Base-by-base conservation (phyloP, 2,888 invertebrate genomes). In the Coleophora flavipennella region DNA sequence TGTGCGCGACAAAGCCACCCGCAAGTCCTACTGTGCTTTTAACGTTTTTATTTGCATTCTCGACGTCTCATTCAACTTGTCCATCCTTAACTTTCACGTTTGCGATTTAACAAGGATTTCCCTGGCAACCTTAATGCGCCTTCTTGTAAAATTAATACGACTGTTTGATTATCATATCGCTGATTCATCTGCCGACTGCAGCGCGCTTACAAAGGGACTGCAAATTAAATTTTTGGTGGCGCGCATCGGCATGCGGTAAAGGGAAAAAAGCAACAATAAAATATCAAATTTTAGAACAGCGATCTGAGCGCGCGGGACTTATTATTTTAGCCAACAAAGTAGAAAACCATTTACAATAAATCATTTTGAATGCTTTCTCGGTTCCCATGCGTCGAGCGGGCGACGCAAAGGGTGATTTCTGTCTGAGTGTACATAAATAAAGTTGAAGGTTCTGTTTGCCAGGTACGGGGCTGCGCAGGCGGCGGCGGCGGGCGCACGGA, bases 241-340 rank as follows among this genome's bases (percentile, higher is more conserved):
- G 53, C 56, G 57, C 56, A 60, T 66, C 75, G 73, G 73, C 61
- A 43, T 55, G 59, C 51, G 59, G 63, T 61, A 71, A 73, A 70
- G 62, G 59, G 57, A 62, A 70, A 70, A 69, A 67, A 63, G 57
- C 55, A 70, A 76, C 65, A 74, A 78, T 75, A 78, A 80, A 80
- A 76, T 68, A 60, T 75, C 59, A 67, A 78, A 77, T 80, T 20
- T 78, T 81, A 80, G 81, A 81, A 74, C 76, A 66, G 68, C 69
- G 63, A 70, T 76, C 71, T 59, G 67, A 62, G 58, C 68, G 58
- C 68, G 64, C 64, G 59, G 64, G 58, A 63, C 73, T 78, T 81
- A 83, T 84, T 84, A 84, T 83, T 84, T 84, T 81, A 81, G 80
- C 81, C 83, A 79, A 84, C 84, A 84, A 84, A 80, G 84, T 84